Evolutionary conservation across 2,797 vertebrate species (phyloP), one percentile per base, ranked within the genome.

Genomic region (Neostethus bicornis): DNA sequence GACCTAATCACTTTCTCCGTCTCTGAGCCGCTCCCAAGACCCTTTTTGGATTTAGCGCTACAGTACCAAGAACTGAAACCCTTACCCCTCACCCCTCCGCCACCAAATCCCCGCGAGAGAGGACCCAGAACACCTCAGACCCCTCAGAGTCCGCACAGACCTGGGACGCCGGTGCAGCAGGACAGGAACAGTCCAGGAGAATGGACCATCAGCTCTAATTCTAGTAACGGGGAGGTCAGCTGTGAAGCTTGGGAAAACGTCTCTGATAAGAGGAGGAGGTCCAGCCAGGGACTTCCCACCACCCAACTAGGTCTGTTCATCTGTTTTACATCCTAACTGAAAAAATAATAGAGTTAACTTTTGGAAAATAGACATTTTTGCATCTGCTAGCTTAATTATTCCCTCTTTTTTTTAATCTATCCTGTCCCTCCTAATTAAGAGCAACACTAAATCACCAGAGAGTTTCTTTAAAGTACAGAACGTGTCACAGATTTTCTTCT

Each of bases 221-320:
- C 70, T 0, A 61, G 57, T 24, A 90, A 89, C 0, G 87, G 87
- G 53, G 88, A 85, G 44, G 9, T 59, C 1, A 68, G 23, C 39
- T 73, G 34, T 4, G 84, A 80, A 21, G 21, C 39, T 4, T 77
- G 50, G 70, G 81, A 75, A 44, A 82, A 74, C 5, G 67, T 51
- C 17, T 61, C 71, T 0, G 88, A 89, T 11, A 55, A 84, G 59
- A 83, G 91, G 82, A 88, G 90, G 66, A 84, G 90, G 54, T 81
- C 80, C 25, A 88, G 80, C 45, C 83, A 84, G 1, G 84, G 89
- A 29, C 79, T 91, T 38, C 81, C 80, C 0, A 35, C 83, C 13
- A 85, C 92, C 37, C 92, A 93, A 60, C 86, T 92, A 29, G 90
- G 92, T 92, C 45, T 73, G 89, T 77, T 19, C 1, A 0, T 48